Percentiles rank a stretch among this genome's conserved stretches.
These are phyloP conservation scores for Pachymerium ferrugineum DNA, from an alignment of 2,888 invertebrate genomes.

Conservation along the genomic window DNA sequence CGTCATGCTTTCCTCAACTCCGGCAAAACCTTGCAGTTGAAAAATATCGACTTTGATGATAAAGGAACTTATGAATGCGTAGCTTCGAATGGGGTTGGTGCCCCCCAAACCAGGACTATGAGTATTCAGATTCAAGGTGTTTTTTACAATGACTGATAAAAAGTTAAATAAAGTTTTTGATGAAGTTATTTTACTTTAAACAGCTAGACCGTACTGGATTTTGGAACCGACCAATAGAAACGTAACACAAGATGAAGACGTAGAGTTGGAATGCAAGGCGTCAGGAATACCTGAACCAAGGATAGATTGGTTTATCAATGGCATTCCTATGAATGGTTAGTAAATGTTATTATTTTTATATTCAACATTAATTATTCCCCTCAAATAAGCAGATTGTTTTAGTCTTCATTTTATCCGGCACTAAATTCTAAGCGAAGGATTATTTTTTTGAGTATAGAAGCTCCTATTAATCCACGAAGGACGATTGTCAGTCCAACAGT, in stretches of 20 bases:
- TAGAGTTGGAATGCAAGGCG: slow-evolving; percentile 80
- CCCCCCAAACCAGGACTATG: slow-evolving; percentile 77
- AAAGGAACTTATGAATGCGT: slow-evolving; percentile 90
- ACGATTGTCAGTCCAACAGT: slow-evolving; percentile 61
- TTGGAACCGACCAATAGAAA: slow-evolving; percentile 79
- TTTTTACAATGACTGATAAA: neutral
- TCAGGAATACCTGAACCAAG: slow-evolving; percentile 84
- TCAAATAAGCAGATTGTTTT: no score
- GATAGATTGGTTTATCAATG: slow-evolving; percentile 95
- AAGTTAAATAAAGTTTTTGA: neutral
- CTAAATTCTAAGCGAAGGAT: no score
- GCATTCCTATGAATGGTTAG: slow-evolving; percentile 61
- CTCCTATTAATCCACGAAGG: slow-evolving; percentile 61
- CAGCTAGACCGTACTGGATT: slow-evolving; percentile 75
- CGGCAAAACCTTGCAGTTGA: slow-evolving; percentile 86
- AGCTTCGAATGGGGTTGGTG: slow-evolving; percentile 83
- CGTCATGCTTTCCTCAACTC: slow-evolving; percentile 65
- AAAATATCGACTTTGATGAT: slow-evolving; percentile 79
- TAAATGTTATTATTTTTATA: neutral
- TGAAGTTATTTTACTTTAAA: neutral
- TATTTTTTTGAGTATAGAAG: slow-evolving; percentile 50
- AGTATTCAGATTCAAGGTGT: slow-evolving; percentile 54
- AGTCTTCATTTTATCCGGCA: no score
- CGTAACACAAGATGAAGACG: slow-evolving; percentile 83
- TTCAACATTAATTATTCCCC: no score